phyloP scores from a whole-genome alignment of 2,113 vertebrate species.

The Xiphorhynchus elegans region DNA sequence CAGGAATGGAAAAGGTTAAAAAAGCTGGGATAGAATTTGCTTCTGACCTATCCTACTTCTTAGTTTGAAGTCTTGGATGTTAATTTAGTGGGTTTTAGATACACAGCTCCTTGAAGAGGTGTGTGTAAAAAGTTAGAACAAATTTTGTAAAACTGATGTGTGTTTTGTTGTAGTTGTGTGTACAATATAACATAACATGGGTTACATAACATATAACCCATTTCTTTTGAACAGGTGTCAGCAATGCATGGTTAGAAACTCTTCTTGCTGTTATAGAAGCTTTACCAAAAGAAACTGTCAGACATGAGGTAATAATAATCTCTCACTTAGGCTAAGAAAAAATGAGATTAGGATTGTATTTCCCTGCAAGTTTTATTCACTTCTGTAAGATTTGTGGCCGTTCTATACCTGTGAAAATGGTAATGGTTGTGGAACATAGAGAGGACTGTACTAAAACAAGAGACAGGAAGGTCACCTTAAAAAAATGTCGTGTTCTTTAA shows the following conservation, averaged over 20 bases:
- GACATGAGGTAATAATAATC: conserved; percentile 86
- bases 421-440: neutral
- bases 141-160: neutral
- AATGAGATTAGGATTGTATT: neutral
- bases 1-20: neutral
- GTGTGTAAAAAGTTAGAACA: neutral
- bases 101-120: neutral
- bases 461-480: neutral
- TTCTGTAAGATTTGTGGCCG: neutral
- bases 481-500: neutral
- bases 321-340: neutral
- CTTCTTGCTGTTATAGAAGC: conserved; percentile 88
- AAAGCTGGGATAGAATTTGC: neutral
- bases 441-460: fast-evolving
- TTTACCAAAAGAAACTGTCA: conserved; percentile 91
- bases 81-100: neutral
- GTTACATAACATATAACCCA: neutral
- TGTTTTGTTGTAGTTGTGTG: neutral
- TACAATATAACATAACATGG: neutral
- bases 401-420: neutral
- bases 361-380: neutral
- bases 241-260: conserved; percentile 93
- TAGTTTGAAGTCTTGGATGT: neutral
- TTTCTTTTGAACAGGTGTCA: conserved; percentile 82
- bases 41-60: neutral